Evolutionary conservation across 2,888 invertebrate species (phyloP), one percentile per base, ranked within the genome.

Genomic region (Parnassius apollo): DNA sequence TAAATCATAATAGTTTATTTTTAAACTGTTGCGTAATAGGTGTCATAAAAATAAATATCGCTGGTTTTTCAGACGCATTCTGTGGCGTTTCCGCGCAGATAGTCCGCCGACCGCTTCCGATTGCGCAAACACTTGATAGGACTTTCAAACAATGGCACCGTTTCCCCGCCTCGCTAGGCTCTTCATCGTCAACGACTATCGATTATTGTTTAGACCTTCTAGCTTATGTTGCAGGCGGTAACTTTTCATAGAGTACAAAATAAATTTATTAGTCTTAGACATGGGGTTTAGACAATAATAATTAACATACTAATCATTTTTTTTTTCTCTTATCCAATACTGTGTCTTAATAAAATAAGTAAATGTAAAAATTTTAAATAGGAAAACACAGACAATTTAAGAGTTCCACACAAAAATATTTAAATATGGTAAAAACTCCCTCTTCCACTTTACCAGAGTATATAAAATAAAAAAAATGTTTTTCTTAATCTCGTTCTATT

Each of bases 21-120:
- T 48, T 45, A 48, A 57, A 57, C n/a, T 11, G 9, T 18, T 13
- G 50, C 35, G 35, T 22, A 58, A 42, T 42, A 57, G 18, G 11
- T 46, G 8, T 35, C 42, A 50, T 44, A 35, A 35, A 35, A 46
- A 42, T 51, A 57, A 35, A 46, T 12, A 50, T 50, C 42, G 42
- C 46, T 53, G 44, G 48, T 58, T 62, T 48, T 58, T 44, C 22
- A 52, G 49, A 42, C 58, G 53, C 52, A 62, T 35, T 46, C 46
- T 13, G 45, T 45, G 35, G 44, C 45, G 44, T 4, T n/a, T 42
- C 22, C 22, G 53, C 22, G 22, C 49, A 22, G 62, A 62, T 59
- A 62, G 55, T 55, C 48, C 62, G 42, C 53, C 62, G 66, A 72
- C 76, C 75, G 73, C 76, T 82, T 81, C 80, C 80, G 74, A 72